Evolutionary conservation across 2,888 invertebrate genomes (phyloP), one percentile per base, ranked within the genome.

Genomic region (Pyralis farinalis): DNA sequence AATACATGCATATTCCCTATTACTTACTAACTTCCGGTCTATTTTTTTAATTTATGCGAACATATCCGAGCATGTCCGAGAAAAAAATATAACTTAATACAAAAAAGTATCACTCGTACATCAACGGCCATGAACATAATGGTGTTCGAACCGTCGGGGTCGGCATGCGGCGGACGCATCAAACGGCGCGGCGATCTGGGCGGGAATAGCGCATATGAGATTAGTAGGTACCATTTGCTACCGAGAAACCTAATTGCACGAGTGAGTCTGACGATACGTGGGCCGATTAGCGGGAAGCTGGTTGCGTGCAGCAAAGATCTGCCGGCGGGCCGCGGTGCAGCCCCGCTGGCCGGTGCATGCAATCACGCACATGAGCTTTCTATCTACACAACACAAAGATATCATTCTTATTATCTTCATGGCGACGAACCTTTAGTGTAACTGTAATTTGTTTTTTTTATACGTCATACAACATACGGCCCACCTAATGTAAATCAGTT

Each of bases 201-300:
- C 40, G 44, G 42, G 40, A 49, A 38, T 33, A 38, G 32, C 38
- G 35, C 32, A 44, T 41, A 43, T 53, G 55, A 61, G 63, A 65
- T 65, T 66, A 67, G 49, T 65, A 63, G 64, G 55, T 59, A 58
- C 47, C 49, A 53, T 52, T 66, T 59, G 67, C 73, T 83, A 79
- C 76, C 63, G 65, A 75, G 76, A 80, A 80, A 61, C 66, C 72
- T 84, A 82, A 84, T 82, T 83, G 74, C 70, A 60, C 53, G 47
- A 70, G 69, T 67, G 63, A 66, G 69, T 64, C 67, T 64, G 70
- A 64, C 70, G 78, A 80, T 84, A 76, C 72, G 58, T 67, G 58
- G 57, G 48, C 61, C 65, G 81, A 85, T 84, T 83, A 85, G 79
- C 76, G 58, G 64, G 81, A 83, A 82, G 73, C 74, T 66, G 62